Evolutionary conservation across 2,888 invertebrate genomes (phyloP).

Genomic region (Sesia apiformis): DNA sequence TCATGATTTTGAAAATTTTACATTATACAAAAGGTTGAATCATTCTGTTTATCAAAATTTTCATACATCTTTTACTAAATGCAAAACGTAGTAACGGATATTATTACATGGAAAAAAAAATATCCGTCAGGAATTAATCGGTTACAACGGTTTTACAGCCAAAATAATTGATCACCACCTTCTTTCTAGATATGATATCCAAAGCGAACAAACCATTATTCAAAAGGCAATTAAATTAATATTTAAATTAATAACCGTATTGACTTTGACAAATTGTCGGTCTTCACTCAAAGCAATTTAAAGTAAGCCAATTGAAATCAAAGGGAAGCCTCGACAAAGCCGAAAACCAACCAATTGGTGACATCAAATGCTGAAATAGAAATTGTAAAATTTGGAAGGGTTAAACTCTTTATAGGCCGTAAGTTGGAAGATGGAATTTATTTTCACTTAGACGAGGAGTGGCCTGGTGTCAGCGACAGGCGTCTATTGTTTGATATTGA

Average conservation of each 20-base stretch:
- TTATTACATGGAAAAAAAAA: too few species aligned
- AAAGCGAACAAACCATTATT: neutral
- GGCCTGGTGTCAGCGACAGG: constrained; percentile 13
- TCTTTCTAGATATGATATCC: too few species aligned
- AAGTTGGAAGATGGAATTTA: constrained; percentile 36
- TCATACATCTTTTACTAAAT: too few species aligned
- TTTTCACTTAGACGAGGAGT: constrained; percentile 28
- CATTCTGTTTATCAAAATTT: too few species aligned
- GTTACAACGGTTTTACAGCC: too few species aligned
- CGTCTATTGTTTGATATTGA: neutral
- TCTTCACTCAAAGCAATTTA: constrained; percentile 11
- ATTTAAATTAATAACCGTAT: neutral
- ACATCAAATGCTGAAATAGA: constrained; percentile 31
- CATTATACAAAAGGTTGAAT: too few species aligned
- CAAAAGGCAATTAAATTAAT: neutral
- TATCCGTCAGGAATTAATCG: too few species aligned
- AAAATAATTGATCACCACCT: too few species aligned
- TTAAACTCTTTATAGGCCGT: constrained; percentile 37
- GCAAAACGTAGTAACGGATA: too few species aligned
- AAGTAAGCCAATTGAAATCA: constrained; percentile 19
- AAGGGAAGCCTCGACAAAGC: constrained; percentile 19
- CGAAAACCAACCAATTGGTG: constrained; percentile 24
- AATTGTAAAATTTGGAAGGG: constrained; percentile 36
- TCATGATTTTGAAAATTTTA: too few species aligned
- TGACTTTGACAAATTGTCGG: neutral